Conservation (phyloP, 2,888 invertebrate species). For the Scaptomyza cyrtandrae region DNA sequence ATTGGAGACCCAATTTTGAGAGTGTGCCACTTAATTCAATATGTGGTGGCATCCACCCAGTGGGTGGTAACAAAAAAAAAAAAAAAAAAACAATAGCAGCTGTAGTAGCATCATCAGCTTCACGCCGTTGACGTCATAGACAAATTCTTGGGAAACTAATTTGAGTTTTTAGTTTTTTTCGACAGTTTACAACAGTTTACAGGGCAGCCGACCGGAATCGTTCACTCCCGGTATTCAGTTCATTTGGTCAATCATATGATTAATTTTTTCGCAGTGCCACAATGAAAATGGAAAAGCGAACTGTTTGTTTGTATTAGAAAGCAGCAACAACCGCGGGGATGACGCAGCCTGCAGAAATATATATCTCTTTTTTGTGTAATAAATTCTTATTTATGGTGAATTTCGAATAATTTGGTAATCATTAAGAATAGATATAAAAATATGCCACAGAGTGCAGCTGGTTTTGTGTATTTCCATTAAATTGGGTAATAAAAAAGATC, state of each 20-base stretch:
- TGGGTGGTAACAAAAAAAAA: slow-evolving; percentile 27
- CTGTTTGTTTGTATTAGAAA: slow-evolving; percentile 51
- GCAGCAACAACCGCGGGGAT: slow-evolving; percentile 29
- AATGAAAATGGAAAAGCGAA: slow-evolving; percentile 37
- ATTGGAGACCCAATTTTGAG: slow-evolving; percentile 64
- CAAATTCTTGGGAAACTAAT: slow-evolving; percentile 48
- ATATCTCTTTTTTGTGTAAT: slow-evolving; percentile 20
- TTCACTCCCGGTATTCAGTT: slow-evolving; percentile 36
- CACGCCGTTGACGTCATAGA: slow-evolving; percentile 62
- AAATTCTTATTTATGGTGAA: slow-evolving; percentile 20
- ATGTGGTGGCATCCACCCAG: slow-evolving; percentile 41
- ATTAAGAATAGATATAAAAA: slow-evolving; percentile 5
- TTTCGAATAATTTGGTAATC: slow-evolving; percentile 12
- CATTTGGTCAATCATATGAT: slow-evolving; percentile 77
- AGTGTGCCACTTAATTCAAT: slow-evolving; percentile 70
- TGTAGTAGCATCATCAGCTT: slow-evolving; percentile 2
- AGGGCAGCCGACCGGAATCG: slow-evolving; percentile 23
- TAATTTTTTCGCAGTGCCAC: slow-evolving; percentile 58
- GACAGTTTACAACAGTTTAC: slow-evolving; percentile 63
- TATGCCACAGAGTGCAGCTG: background rate
- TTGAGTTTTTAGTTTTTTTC: slow-evolving; percentile 44
- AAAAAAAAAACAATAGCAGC: slow-evolving; percentile 3
- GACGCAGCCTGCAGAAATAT: slow-evolving; percentile 49
- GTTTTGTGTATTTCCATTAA: background rate
- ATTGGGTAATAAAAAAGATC: slow-evolving; percentile 11